Base-by-base conservation (phyloP, 2,888 invertebrate genomes). In the Diploptera punctata region DNA sequence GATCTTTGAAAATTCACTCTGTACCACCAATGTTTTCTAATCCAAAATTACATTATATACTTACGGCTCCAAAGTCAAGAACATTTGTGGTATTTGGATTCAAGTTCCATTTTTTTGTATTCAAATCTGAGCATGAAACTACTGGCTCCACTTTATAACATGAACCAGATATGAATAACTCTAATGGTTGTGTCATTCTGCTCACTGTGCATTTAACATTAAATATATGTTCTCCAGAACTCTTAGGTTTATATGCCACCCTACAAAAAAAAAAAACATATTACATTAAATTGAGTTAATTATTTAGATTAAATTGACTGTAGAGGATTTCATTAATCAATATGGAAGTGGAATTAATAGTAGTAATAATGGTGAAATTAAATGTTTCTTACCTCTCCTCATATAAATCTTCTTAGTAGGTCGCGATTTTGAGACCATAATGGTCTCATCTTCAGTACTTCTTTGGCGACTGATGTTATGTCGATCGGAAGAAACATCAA, bases 91-190 rank as follows among this genome's bases (percentile, higher is more conserved):
- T 13, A 47, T 10, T n/a, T 4, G 47, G 47, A 47, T n/a, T 47
- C 3, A 47, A n/a, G n/a, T 7, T 47, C 47, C 47, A 47, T n/a
- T 47, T 47, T n/a, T 47, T 47, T 47, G 47, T 47, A 47, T 47
- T 47, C n/a, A 47, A 47, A n/a, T 47, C 47, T 47, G 47, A 47
- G 47, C 47, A 47, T n/a, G 47, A n/a, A 7, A 47, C 47, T n/a
- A 47, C n/a, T n/a, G 47, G 47, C 47, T 47, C 10, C 7, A 47
- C 18, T n/a, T 47, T n/a, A n/a, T 47, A 47, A n/a, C 47, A 47
- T 10, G 16, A 47, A 47, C 16, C 18, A 13, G 10, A 9, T 47
- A 47, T n/a, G n/a, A n/a, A n/a, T n/a, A 47, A n/a, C 10, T 47
- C 3, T n/a, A 47, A 47, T 47, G 47, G 47, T n/a, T 47, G 7